Evolutionary conservation across 2,113 vertebrate genomes (phyloP).

Genomic region (Zosterops lateralis): DNA sequence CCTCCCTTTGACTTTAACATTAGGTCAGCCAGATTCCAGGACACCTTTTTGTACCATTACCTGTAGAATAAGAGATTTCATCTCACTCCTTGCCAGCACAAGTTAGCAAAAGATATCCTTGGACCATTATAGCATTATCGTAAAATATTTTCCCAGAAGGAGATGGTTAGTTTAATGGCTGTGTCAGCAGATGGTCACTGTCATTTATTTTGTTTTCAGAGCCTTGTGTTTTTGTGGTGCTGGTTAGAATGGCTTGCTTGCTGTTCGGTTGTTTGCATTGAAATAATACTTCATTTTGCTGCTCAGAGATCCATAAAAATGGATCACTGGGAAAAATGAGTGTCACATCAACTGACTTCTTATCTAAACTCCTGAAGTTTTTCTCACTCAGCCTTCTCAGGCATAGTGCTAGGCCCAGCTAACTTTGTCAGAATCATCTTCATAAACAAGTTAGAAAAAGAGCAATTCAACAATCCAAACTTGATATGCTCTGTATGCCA

Average conservation of each 20-base stretch:
- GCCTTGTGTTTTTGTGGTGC: background rate
- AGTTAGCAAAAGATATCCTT: background rate
- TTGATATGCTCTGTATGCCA: background rate
- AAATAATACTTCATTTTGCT: background rate
- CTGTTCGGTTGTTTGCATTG: background rate
- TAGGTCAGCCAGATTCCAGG: background rate
- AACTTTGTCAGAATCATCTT: background rate
- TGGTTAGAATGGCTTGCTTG: background rate
- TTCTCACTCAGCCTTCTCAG: background rate
- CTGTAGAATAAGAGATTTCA: background rate
- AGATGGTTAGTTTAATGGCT: background rate
- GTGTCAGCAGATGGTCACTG: background rate
- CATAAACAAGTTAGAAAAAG: background rate
- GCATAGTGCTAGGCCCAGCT: background rate
- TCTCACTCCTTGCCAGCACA: background rate
- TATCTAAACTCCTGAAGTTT: background rate
- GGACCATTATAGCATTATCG: background rate
- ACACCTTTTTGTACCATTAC: background rate
- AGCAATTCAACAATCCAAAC: background rate
- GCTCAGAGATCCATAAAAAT: background rate
- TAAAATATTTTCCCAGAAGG: background rate
- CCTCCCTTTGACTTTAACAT: accelerated
- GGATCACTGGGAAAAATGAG: background rate
- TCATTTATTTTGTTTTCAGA: background rate
- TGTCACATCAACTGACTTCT: background rate